A percentile compares a stretch with the other conserved stretches of the same genome.
These are phyloP conservation scores for Platycercus adscitus DNA, from an alignment of 2,113 vertebrate genomes.

Conservation along the genomic window DNA sequence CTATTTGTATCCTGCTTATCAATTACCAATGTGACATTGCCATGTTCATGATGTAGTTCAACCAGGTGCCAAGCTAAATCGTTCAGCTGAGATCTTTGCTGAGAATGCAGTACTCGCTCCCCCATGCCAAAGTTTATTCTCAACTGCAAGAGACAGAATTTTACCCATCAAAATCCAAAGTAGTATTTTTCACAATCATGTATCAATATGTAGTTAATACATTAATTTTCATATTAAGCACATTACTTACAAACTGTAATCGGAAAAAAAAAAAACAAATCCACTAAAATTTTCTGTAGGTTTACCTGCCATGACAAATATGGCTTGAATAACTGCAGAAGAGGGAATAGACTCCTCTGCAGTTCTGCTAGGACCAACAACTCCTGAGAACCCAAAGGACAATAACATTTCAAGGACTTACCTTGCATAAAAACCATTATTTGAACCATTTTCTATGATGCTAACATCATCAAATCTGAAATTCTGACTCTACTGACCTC, in stretches of 20 bases:
- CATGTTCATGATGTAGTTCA: conserved; percentile 73
- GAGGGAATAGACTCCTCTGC: not conserved
- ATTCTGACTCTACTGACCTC: not conserved
- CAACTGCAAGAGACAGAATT: conserved; percentile 72
- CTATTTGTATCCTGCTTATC: conserved; percentile 80
- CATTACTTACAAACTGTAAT: not conserved
- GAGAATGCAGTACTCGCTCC: conserved; percentile 79
- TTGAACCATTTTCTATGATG: not conserved
- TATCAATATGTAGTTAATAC: not conserved
- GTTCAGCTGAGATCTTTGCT: conserved; percentile 78
- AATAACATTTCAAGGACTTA: not conserved
- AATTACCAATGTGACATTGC: conserved; percentile 76
- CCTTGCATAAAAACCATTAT: not conserved
- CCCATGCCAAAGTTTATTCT: conserved; percentile 82
- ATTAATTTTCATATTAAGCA: not conserved
- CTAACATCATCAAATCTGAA: not conserved
- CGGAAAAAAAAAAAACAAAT: not conserved
- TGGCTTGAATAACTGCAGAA: not conserved
- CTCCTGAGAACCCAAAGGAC: not conserved
- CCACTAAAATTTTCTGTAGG: not conserved
- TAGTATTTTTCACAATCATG: not conserved
- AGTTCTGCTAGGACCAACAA: not conserved
- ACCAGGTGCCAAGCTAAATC: conserved; percentile 88
- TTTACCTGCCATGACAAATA: not conserved
- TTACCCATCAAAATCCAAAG: conserved; percentile 13